A percentile compares a stretch with the other conserved stretches of the same genome.
Evolutionary conservation across 1,140 invertebrate species (phyloP).

Genomic region (Hetaerina americana): DNA sequence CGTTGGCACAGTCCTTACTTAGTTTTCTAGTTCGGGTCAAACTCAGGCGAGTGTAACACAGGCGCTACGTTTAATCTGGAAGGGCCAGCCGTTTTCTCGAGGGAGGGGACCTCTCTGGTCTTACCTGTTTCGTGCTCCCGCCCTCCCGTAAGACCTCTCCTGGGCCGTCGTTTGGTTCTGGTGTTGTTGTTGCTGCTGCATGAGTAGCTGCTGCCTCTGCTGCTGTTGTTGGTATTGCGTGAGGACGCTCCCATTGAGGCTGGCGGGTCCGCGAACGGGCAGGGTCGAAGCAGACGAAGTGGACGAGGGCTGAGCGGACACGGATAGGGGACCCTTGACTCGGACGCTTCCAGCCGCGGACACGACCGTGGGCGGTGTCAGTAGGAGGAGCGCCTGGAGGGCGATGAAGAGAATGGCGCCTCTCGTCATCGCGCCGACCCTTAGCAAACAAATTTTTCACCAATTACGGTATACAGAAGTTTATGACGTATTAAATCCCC

Average conservation of each 20-base stretch:
- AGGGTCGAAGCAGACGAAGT: neutral
- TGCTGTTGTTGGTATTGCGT: neutral
- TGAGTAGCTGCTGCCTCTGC: neutral
- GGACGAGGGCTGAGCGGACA: neutral
- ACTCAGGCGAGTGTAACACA: no score
- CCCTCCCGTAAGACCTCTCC: neutral
- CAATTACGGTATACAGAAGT: neutral
- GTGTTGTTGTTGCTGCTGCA: neutral
- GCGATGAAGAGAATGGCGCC: neutral
- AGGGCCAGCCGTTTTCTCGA: neutral
- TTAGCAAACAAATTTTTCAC: neutral
- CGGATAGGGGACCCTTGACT: neutral
- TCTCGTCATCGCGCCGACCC: neutral
- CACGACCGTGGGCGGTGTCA: neutral
- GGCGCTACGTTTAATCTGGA: no score
- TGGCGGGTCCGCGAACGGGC: neutral
- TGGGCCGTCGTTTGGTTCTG: neutral
- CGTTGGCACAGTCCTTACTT: no score
- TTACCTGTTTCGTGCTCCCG: neutral
- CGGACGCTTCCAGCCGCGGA: neutral
- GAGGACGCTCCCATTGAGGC: neutral
- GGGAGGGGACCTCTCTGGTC: neutral
- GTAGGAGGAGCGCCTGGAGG: neutral
- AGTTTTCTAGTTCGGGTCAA: no score
- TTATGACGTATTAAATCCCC: no score